Evolutionary conservation across 1,140 invertebrate species (phyloP).

Genomic region (Mya arenaria): DNA sequence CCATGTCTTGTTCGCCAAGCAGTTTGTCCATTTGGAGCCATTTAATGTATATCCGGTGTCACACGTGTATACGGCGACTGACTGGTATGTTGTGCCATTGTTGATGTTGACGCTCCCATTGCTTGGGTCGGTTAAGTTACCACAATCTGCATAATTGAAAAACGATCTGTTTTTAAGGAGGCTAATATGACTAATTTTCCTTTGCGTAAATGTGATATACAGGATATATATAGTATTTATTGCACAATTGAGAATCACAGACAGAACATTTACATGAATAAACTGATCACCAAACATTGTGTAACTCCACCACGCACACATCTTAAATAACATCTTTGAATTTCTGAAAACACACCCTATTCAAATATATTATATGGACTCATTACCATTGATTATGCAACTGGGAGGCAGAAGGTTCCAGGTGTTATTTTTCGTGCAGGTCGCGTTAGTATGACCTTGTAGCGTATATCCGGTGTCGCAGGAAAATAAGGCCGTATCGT

Average conservation of each 20-base stretch:
- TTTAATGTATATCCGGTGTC: constrained; percentile 2
- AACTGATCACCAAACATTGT: too few species aligned
- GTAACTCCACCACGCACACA: too few species aligned
- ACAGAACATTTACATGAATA: not conserved
- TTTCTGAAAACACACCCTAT: not conserved
- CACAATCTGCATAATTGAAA: constrained; percentile 1
- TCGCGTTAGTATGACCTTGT: not conserved
- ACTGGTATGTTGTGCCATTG: constrained; percentile 8
- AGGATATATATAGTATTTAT: too few species aligned
- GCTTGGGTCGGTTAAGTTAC: not conserved
- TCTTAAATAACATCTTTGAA: not conserved
- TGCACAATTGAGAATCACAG: not conserved
- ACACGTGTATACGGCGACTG: constrained; percentile 12
- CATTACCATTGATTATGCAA: not conserved
- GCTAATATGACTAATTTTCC: too few species aligned
- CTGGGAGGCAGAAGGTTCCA: not conserved
- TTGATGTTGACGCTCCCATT: not conserved
- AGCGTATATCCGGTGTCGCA: constrained; percentile 1
- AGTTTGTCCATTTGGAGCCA: not conserved
- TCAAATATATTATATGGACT: not conserved
- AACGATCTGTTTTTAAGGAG: too few species aligned
- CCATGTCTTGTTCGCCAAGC: constrained; percentile 15
- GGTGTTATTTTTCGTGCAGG: not conserved
- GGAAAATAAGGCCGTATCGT: not conserved
- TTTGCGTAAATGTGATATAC: not conserved